These are phyloP conservation scores for Carollia perspicillata DNA, from an alignment of 2,113 vertebrate species.

Conservation along the genomic window DNA sequence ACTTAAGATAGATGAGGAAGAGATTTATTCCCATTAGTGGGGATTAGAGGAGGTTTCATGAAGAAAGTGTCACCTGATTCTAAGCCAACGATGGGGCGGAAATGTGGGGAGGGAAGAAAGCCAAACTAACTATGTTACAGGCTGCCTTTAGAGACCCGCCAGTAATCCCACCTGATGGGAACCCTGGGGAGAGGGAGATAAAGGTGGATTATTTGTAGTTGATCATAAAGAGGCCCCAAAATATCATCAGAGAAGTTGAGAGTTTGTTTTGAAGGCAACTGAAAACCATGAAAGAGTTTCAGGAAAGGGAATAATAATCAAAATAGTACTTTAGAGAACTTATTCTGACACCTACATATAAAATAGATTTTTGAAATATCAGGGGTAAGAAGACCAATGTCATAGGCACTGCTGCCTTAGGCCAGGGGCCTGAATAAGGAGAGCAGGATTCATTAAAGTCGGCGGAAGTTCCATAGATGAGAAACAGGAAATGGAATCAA, in stretches of 20 bases:
- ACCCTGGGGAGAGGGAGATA: neutral
- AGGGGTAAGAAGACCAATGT: neutral
- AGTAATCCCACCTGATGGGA: neutral
- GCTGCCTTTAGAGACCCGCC: neutral
- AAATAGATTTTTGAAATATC: neutral
- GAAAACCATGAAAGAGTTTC: neutral
- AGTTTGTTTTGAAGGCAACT: constrained; percentile 3
- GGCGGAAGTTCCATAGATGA: neutral
- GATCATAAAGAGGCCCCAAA: neutral
- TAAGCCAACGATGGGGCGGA: neutral
- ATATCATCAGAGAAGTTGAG: neutral
- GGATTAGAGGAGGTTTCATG: neutral
- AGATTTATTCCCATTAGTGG: neutral
- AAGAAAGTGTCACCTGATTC: neutral
- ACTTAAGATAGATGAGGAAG: constrained; percentile 17
- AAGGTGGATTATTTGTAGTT: neutral
- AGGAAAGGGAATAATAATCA: neutral
- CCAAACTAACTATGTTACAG: neutral
- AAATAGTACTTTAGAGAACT: neutral
- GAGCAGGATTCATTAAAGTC: neutral
- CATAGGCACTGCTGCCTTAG: neutral
- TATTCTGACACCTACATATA: neutral
- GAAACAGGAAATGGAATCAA: neutral
- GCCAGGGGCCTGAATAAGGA: neutral
- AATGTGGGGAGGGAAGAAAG: neutral